These are phyloP conservation scores for Neocrepidodera transversa DNA, from an alignment of 2,888 invertebrate species.

Conservation along the genomic window DNA sequence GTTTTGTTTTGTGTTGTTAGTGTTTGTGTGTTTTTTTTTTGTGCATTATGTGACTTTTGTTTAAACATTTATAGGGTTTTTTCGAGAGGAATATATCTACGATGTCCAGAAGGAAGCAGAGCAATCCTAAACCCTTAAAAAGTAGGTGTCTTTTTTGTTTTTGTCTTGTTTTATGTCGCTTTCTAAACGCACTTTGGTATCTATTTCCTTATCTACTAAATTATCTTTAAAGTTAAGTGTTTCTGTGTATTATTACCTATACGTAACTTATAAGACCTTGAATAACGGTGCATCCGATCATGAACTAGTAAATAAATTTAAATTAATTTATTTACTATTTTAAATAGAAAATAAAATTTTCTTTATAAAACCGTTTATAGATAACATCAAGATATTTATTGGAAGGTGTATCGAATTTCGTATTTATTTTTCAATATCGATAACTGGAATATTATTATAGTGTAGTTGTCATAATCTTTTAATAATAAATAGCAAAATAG, in stretches of 20 bases:
- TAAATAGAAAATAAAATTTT: too few relatives aligned
- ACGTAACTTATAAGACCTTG: neutral
- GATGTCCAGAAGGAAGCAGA: conserved; percentile 96
- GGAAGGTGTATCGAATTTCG: too few relatives aligned
- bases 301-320: neutral
- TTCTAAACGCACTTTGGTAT: neutral
- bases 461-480: too few relatives aligned
- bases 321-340: too few relatives aligned
- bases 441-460: too few relatives aligned
- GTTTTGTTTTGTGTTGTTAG: conserved; percentile 43
- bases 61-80: conserved; percentile 60
- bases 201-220: conserved; percentile 5
- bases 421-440: too few relatives aligned
- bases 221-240: conserved; percentile 8
- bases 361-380: too few relatives aligned
- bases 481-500: too few relatives aligned
- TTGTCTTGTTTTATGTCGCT: conserved; percentile 14
- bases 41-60: conserved; percentile 49
- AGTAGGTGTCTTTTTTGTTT: conserved; percentile 69
- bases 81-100: conserved; percentile 61
- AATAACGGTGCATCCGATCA: conserved; percentile 3
- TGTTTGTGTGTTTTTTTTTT: conserved; percentile 44
- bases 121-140: conserved; percentile 95
- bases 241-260: neutral
- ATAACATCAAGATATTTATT: too few relatives aligned